Evolutionary conservation across 2,888 invertebrate species (phyloP), one percentile per base, ranked within the genome.

Genomic region (Brachyopa scutellaris): DNA sequence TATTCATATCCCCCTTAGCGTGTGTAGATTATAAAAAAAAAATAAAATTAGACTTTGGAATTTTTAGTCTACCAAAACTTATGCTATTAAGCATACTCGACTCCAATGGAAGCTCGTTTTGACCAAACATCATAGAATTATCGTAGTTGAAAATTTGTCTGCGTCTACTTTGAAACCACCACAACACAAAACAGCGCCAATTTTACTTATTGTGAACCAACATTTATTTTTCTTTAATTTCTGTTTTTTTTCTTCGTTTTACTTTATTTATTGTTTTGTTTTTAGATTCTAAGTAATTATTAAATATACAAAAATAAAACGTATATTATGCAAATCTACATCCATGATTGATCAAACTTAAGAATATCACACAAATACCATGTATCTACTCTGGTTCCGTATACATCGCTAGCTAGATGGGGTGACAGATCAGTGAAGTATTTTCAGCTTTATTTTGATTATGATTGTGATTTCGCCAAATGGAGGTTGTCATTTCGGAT

Each of bases 291-390:
- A 82, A 82, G 70, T 76, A 66, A 62, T 59, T 62, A 53, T 79
- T 79, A 51, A 79, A 53, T 79, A 79, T 79, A 82, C 77, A 82
- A 77, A 77, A 82, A 70, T 77, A 82, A 70, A 82, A 76, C 77
- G 82, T 82, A 77, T 59, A 74, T 77, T 77, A 77, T 77, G 76
- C 77, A 82, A 82, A 77, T 59, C 77, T 64, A 77, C 82, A 76
- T 82, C 51, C 80, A 82, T 82, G 70, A 66, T 77, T 86, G 86
- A 85, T 88, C 87, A 85, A 87, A 87, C 88, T 89, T 88, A 88
- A 87, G 87, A 88, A 88, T 88, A 88, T 89, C 88, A 88, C 89
- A 88, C 88, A 88, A 88, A 88, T 88, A 88, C 88, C 88, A 88
- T 85, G 86, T 86, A 86, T 85, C n/a, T n/a, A n/a, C n/a, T 66